Evolutionary conservation across 2,113 vertebrate genomes (phyloP).

Genomic region (Macrotis lagotis): DNA sequence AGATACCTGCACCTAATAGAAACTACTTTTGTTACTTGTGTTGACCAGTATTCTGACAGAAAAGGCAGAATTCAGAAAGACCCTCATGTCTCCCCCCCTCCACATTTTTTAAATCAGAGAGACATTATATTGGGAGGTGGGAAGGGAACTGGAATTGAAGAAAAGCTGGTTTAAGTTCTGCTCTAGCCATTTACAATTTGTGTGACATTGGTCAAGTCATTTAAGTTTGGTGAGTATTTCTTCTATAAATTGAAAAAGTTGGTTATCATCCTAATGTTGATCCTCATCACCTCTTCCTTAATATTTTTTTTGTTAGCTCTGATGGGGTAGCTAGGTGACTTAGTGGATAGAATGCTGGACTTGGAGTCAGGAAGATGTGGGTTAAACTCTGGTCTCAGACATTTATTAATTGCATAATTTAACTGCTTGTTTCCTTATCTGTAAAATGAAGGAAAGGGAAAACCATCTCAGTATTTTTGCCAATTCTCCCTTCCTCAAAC

Average conservation of each 20-base stretch:
- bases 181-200: background rate
- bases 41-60: conserved; percentile 4
- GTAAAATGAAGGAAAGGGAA: no score
- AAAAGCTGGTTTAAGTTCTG: background rate
- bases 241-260: background rate
- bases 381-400: no score
- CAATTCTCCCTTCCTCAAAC: no score
- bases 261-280: background rate
- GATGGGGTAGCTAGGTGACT: background rate
- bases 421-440: no score
- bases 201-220: background rate
- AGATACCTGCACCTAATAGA: background rate
- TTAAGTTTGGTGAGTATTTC: background rate
- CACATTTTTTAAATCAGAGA: background rate
- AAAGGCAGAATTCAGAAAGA: background rate
- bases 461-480: no score
- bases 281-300: background rate
- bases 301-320: background rate
- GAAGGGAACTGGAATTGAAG: background rate
- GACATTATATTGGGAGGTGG: background rate
- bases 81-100: no score
- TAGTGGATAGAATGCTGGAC: background rate
- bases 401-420: no score
- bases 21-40: background rate
- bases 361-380: no score